Conservation (phyloP, 2,797 vertebrate genomes). For the Onychomys leucogaster region DNA sequence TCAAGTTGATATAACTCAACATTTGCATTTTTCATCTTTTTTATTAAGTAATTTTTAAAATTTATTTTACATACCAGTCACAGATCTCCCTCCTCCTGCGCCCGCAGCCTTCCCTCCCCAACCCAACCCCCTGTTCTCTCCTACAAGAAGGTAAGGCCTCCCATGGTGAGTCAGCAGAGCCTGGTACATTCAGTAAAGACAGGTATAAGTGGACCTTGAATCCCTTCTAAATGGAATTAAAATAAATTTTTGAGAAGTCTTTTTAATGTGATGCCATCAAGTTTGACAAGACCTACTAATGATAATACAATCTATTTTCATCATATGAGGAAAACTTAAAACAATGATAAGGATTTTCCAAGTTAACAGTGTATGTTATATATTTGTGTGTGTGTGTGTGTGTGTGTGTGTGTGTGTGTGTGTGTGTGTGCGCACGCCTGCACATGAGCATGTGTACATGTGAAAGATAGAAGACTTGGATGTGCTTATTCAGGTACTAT, state of each 20-base stretch:
- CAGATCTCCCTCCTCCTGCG: too few relatives aligned
- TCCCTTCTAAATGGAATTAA: too few relatives aligned
- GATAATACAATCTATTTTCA: neutral
- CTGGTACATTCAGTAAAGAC: too few relatives aligned
- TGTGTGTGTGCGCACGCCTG: too few relatives aligned
- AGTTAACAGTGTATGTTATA: neutral
- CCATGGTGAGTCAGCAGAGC: too few relatives aligned
- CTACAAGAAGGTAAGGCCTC: too few relatives aligned
- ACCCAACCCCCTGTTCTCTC: too few relatives aligned
- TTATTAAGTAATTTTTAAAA: too few relatives aligned
- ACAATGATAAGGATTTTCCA: neutral
- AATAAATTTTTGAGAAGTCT: slow-evolving; percentile 6
- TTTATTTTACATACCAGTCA: too few relatives aligned
- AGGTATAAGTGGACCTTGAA: too few relatives aligned
- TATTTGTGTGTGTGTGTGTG: neutral
- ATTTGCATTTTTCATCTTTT: neutral
- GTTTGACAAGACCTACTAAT: neutral
- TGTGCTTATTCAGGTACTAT: neutral
- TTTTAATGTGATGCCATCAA: neutral
- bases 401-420: neutral
- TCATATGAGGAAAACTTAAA: neutral
- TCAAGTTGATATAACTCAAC: neutral
- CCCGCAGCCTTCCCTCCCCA: too few relatives aligned
- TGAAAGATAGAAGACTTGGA: neutral
- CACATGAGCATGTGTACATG: neutral